Evolutionary conservation across 2,888 invertebrate species (phyloP), one percentile per base, ranked within the genome.

Genomic region (Chorisops tibialis): DNA sequence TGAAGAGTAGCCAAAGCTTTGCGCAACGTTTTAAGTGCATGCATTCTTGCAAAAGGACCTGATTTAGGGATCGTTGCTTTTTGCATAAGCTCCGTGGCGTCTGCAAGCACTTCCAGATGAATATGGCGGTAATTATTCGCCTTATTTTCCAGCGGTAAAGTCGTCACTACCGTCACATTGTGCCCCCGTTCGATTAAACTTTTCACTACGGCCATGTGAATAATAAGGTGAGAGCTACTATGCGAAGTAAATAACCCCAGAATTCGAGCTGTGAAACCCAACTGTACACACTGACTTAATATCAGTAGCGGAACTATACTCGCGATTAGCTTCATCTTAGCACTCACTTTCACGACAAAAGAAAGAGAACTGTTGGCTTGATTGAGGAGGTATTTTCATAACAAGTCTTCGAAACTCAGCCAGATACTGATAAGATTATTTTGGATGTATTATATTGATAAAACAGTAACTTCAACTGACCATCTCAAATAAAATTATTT

Each of bases 181-280:
- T 77, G 78, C 0, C 77, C 77, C 30, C 67, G 63, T 63, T 74
- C 74, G 1, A 73, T 72, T 52, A 78, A 63, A 1, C 70, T 67
- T 61, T 71, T 72, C 56, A 70, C 70, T 3, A 72, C 51, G 0
- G 77, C 70, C 73, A 75, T 73, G 37, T 75, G 72, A 1, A 76
- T 71, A 14, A 77, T 74, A 16, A 75, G 58, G 69, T 78, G 77
- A 12, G 77, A 78, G 4, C 70, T 72, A 41, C 74, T 71, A 52
- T 71, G 70, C n/a, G 74, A 74, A 45, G 75, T 75, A 52, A 76
- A 77, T 1, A 78, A 61, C 0, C 76, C 74, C 59, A 77, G 65
- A 37, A 77, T 73, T 62, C 74, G 73, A 2, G 75, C 30, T 1
- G 30, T 30, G 7, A 9, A 30, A 30, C 30, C 30, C 30, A 5